Evolutionary conservation across 2,113 vertebrate genomes (phyloP), one percentile per base, ranked within the genome.

Genomic region (Aegithalos caudatus): DNA sequence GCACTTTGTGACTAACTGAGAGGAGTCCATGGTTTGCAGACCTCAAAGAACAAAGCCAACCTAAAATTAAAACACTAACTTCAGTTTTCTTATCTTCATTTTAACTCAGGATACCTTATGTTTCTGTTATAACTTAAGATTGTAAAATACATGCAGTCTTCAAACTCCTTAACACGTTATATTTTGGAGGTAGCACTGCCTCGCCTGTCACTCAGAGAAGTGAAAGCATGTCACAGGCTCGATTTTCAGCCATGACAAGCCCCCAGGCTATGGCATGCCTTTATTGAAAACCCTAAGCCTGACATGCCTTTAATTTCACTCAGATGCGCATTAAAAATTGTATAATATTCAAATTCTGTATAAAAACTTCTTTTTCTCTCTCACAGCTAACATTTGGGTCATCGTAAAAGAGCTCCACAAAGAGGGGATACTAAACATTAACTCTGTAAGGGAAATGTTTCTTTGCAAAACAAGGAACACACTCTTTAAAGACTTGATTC

Each of bases 281-380:
- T 91, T 58, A 64, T 14, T 88, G 88, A 89, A 83, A 89, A 96
- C 35, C 44, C 47, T 35, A 80, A 91, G 37, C 73, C 45, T 96
- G 96, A 92, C 90, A 70, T 72, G 96, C 57, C 74, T 95, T 93
- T 94, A 92, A 95, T 92, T 96, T 97, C 86, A 94, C 86, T 40
- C 35, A 79, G 70, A 80, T 69, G 42, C 47, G 37, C 69, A 71
- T 90, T 88, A 81, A 84, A 92, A 89, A 64, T 85, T 89, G 71
- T 70, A 17, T 81, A 74, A 94, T 93, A 48, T 48, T 87, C 79
- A 71, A 42, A 85, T 81, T 95, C 96, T 66, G 9, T 72, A 31
- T 44, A 94, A 82, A 10, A 3, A 69, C 69, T 20, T 91, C n/a
- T 91, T 48, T 71, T 51, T 77, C 23, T 53, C 28, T 44, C 50